phyloP scores from a whole-genome alignment of 2,113 vertebrate species.

The Herpailurus yagouaroundi region DNA sequence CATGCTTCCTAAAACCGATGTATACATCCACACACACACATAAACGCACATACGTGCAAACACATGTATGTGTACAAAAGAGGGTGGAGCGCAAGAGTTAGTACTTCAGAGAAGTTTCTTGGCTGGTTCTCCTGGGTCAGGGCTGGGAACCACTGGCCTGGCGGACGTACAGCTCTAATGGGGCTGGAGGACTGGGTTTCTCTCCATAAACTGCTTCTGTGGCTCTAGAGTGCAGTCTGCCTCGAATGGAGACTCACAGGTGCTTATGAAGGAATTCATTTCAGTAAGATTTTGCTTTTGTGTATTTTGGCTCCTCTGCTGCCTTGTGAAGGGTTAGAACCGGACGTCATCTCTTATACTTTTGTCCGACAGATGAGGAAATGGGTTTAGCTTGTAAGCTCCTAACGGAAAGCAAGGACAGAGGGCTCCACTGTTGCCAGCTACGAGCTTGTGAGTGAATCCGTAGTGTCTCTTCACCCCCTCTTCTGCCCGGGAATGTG shows the following conservation, averaged over 20 bases:
- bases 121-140: not conserved
- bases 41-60: not conserved
- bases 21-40: not conserved
- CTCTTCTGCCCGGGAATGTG: not conserved
- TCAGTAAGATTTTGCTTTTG: not conserved
- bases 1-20: not conserved
- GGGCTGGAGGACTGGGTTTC: not conserved
- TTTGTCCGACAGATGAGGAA: not conserved
- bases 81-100: not conserved
- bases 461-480: not conserved
- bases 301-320: not conserved
- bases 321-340: not conserved
- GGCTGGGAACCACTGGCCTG: not conserved
- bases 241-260: not conserved
- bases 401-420: not conserved
- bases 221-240: not conserved
- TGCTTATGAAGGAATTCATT: not conserved
- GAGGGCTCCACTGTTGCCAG: not conserved
- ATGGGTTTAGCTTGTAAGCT: not conserved
- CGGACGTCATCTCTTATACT: not conserved
- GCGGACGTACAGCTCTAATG: rapidly evolving
- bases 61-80: rapidly evolving
- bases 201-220: not conserved
- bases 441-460: not conserved
- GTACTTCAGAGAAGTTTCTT: no score